A percentile compares a stretch with the other conserved stretches of the same genome.
These are phyloP conservation scores for Luidia sarsii DNA, from an alignment of 53 echinoderm and acorn worm genomes.

Conservation along the genomic window DNA sequence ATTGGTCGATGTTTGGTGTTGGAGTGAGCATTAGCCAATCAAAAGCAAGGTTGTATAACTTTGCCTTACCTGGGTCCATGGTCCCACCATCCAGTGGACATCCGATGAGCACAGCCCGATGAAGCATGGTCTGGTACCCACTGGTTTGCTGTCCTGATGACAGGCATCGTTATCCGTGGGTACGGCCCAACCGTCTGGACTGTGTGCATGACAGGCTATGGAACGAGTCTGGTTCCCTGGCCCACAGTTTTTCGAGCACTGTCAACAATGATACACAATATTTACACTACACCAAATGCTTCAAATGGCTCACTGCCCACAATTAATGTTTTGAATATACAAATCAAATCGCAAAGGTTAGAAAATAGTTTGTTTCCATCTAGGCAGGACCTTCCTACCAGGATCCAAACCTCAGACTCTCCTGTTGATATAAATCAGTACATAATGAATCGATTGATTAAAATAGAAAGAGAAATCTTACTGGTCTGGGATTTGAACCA, in stretches of 20 bases:
- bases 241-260: slow-evolving; percentile 88
- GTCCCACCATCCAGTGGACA: slow-evolving; percentile 73
- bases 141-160: slow-evolving; percentile 56
- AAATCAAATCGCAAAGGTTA: too few relatives aligned
- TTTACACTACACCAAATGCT: not conserved
- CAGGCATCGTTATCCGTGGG: slow-evolving; percentile 72
- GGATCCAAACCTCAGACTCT: too few relatives aligned
- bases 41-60: not conserved
- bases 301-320: too few relatives aligned
- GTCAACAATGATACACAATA: not conserved
- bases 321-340: too few relatives aligned
- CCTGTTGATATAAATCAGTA: too few relatives aligned
- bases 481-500: too few relatives aligned
- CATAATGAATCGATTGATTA: too few relatives aligned
- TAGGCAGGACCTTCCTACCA: too few relatives aligned
- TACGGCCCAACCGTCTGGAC: slow-evolving; percentile 84
- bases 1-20: too few relatives aligned
- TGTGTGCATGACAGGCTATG: slow-evolving; percentile 78
- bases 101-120: slow-evolving; percentile 71
- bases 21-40: not conserved
- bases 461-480: too few relatives aligned
- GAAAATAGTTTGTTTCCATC: too few relatives aligned
- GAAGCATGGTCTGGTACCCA: slow-evolving; percentile 64
- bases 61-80: slow-evolving; percentile 78
- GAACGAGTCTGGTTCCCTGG: slow-evolving; percentile 69